phyloP scores from a whole-genome alignment of 2,888 invertebrate genomes.

The Leptinotarsa juncta region DNA sequence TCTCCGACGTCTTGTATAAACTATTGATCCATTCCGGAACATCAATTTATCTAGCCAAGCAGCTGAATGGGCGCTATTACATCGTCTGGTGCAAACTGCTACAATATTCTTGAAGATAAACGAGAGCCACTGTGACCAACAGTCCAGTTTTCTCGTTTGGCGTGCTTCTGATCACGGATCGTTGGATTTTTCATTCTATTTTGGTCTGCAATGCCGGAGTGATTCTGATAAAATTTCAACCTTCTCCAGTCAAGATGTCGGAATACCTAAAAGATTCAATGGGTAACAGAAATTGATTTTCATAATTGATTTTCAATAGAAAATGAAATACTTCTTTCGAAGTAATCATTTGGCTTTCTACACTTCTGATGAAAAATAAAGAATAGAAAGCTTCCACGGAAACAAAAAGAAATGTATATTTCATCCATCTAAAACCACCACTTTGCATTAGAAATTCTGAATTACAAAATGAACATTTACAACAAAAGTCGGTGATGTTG shows the following conservation, averaged over 20 bases:
- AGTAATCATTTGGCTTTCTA: too few species aligned
- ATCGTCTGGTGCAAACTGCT: conserved; percentile 43
- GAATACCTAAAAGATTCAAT: conserved; percentile 12
- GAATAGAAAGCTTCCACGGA: too few species aligned
- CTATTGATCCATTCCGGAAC: conserved; percentile 39
- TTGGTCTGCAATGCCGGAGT: conserved; percentile 31
- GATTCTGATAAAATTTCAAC: conserved; percentile 30
- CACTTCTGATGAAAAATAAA: too few species aligned
- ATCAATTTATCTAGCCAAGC: conserved; percentile 44
- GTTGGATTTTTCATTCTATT: conserved; percentile 38
- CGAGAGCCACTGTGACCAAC: conserved; percentile 45
- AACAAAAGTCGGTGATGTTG: too few species aligned
- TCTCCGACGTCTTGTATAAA: conserved; percentile 13
- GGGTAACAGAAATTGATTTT: background rate
- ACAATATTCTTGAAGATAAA: conserved; percentile 40
- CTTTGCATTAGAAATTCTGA: too few species aligned
- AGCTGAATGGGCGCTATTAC: conserved; percentile 45
- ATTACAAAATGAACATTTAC: too few species aligned
- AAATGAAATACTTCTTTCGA: too few species aligned
- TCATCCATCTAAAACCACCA: too few species aligned
- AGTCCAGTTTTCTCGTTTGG: conserved; percentile 40
- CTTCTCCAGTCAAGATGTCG: conserved; percentile 25
- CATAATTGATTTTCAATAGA: background rate
- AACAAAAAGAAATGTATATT: too few species aligned
- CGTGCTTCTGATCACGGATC: conserved; percentile 36